Evolutionary conservation across 1,140 invertebrate species (phyloP).

Genomic region (Melanaphis sacchari): DNA sequence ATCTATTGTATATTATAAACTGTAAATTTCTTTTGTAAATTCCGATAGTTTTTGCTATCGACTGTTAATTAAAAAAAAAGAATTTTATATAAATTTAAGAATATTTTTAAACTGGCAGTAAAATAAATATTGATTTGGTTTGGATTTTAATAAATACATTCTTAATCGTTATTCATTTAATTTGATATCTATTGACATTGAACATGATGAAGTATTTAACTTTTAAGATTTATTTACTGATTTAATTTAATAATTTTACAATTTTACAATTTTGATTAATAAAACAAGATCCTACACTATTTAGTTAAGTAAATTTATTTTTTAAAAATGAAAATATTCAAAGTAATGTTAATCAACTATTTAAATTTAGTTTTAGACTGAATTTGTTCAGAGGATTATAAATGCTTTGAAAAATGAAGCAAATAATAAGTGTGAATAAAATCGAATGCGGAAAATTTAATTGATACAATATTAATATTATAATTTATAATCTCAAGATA

Average conservation of each 20-base stretch:
- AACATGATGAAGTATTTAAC: neutral
- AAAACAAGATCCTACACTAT: neutral
- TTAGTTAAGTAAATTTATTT: neutral
- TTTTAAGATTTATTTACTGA: neutral
- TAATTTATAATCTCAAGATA: neutral
- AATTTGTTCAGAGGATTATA: neutral
- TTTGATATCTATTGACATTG: neutral
- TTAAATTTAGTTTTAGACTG: neutral
- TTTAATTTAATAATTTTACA: neutral
- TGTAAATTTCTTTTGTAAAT: too few species aligned
- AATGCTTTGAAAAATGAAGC: neutral
- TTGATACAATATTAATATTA: neutral
- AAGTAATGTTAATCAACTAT: neutral
- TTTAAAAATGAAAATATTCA: neutral
- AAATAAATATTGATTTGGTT: neutral
- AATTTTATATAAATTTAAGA: too few species aligned
- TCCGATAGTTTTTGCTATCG: too few species aligned
- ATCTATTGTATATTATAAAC: too few species aligned
- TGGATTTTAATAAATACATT: neutral
- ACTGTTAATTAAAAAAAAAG: too few species aligned
- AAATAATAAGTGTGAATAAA: neutral
- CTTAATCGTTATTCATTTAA: neutral
- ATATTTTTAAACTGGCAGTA: neutral
- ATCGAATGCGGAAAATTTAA: neutral
- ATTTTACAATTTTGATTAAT: neutral